phyloP scores from a whole-genome alignment of 2,797 vertebrate species.

The Melanotaenia maccullochi region DNA sequence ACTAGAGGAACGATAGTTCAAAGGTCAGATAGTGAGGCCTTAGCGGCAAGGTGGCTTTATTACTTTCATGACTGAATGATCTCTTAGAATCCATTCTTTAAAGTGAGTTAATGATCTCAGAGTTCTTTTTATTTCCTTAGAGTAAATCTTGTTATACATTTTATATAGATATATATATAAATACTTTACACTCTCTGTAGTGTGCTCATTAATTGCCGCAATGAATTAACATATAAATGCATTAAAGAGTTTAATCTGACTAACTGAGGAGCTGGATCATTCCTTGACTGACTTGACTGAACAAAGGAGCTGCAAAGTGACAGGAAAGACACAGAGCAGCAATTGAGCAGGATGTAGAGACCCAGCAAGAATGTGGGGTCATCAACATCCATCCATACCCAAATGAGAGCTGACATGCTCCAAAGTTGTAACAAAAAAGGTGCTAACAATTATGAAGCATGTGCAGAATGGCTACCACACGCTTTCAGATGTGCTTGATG shows the following conservation, averaged over 20 bases:
- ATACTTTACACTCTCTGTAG: background rate
- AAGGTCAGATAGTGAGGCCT: background rate
- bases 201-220: background rate
- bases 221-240: background rate
- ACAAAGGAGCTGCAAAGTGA: background rate
- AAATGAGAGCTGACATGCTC: background rate
- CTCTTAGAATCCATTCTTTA: background rate
- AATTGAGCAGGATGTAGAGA: background rate
- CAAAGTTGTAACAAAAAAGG: background rate
- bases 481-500: background rate
- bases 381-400: background rate
- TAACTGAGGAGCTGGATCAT: background rate
- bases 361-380: background rate
- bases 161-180: no score
- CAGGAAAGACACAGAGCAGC: background rate
- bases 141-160: background rate
- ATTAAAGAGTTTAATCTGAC: background rate
- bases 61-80: background rate
- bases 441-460: background rate
- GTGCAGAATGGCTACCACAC: background rate
- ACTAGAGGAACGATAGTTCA: background rate
- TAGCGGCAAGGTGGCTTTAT: background rate
- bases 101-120: background rate
- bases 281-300: background rate
- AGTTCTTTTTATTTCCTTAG: background rate